A percentile compares a stretch with the other conserved stretches of the same genome.
Conservation (phyloP, 1,140 invertebrate species). For the Dufourea novaeangliae region DNA sequence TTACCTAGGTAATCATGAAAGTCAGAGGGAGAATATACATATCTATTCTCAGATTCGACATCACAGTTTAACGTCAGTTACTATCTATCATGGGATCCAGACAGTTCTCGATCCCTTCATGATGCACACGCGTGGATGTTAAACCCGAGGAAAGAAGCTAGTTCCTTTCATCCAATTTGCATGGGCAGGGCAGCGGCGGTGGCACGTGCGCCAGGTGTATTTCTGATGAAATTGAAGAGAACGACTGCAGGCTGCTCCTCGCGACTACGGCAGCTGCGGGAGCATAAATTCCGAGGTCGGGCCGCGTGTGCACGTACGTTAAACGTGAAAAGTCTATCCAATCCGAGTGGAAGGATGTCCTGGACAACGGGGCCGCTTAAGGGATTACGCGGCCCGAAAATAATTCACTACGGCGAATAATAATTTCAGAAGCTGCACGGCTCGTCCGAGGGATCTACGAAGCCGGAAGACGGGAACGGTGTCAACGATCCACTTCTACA, state of each 20-base stretch:
- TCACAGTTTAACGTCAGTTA: too few relatives aligned
- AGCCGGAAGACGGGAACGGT: background rate
- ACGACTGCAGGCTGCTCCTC: background rate
- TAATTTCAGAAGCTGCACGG: conserved; percentile 48
- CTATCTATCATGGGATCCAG: background rate
- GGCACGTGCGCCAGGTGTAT: conserved; percentile 53
- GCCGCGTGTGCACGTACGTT: conserved; percentile 26
- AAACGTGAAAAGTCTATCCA: conserved; percentile 60
- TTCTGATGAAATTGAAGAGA: conserved; percentile 57
- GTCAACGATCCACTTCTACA: background rate
- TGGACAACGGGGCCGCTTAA: conserved; percentile 51
- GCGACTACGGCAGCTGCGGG: conserved; percentile 40
- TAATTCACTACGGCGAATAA: conserved; percentile 58
- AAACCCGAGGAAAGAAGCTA: conserved; percentile 31
- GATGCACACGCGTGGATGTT: conserved; percentile 4
- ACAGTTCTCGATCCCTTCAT: background rate
- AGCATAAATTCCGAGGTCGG: conserved; percentile 59
- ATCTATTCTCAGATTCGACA: too few relatives aligned
- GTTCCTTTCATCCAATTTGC: conserved; percentile 46
- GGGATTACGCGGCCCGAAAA: conserved; percentile 58
- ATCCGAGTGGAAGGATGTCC: conserved; percentile 25
- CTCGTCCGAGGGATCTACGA: conserved; percentile 8
- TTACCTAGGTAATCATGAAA: too few relatives aligned
- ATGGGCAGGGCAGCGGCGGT: conserved; percentile 13
- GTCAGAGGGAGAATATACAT: too few relatives aligned